These are phyloP conservation scores for Limnodromus scolopaceus DNA, from an alignment of 2,797 vertebrate species.

Conservation along the genomic window DNA sequence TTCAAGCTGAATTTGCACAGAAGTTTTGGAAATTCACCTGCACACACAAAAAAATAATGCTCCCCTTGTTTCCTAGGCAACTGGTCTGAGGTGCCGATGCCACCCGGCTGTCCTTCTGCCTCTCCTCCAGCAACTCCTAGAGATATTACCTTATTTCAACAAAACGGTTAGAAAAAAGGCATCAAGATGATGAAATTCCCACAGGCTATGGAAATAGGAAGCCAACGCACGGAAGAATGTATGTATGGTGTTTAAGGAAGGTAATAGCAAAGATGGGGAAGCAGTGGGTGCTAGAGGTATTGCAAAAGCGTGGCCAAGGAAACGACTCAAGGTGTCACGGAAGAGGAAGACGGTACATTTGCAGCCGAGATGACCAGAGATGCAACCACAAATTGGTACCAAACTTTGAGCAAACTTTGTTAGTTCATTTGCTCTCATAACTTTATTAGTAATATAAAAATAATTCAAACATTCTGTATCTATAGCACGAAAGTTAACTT, in stretches of 20 bases:
- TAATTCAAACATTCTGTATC: background rate
- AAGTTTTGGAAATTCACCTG: background rate
- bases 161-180: background rate
- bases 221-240: background rate
- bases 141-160: background rate
- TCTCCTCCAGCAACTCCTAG: background rate
- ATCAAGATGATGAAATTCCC: background rate
- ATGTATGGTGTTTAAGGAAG: background rate
- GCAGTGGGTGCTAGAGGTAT: background rate
- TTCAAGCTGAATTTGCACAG: background rate
- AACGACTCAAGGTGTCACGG: background rate
- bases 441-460: background rate
- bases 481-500: background rate
- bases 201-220: background rate
- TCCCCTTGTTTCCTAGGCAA: background rate
- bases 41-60: background rate
- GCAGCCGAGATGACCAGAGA: background rate
- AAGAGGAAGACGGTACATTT: background rate
- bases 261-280: background rate
- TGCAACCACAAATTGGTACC: background rate
- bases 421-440: background rate
- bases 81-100: accelerated
- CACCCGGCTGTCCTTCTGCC: background rate
- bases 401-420: background rate
- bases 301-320: background rate